Evolutionary conservation across 2,797 vertebrate species (phyloP).

Genomic region (Lemur catta): DNA sequence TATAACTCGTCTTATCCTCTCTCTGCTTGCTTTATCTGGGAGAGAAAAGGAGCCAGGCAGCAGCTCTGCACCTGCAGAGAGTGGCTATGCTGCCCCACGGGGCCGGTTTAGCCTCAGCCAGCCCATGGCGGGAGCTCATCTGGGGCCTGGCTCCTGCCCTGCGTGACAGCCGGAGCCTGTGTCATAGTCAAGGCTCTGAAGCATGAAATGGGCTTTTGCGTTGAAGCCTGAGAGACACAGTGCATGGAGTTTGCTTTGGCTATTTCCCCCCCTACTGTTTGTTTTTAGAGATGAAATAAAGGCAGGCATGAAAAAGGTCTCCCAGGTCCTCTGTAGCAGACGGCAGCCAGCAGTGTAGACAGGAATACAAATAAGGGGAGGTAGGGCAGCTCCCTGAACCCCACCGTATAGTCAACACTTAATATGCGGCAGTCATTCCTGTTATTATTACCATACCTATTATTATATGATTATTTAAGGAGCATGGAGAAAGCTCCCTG

Average conservation of each 20-base stretch:
- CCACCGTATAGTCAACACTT: background rate
- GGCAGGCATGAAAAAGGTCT: slow-evolving; percentile 52
- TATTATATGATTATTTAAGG: slow-evolving; percentile 35
- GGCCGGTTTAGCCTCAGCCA: slow-evolving; percentile 18
- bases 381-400: background rate
- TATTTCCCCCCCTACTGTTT: slow-evolving; percentile 44
- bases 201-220: background rate
- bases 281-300: slow-evolving; percentile 72
- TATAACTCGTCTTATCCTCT: accelerated
- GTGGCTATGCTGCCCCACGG: background rate
- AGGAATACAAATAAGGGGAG: slow-evolving; percentile 37
- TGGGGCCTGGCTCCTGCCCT: background rate
- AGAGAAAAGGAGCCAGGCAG: background rate
- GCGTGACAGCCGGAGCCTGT: slow-evolving; percentile 10
- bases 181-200: background rate
- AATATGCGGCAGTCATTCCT: background rate
- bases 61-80: background rate
- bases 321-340: background rate
- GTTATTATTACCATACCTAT: background rate
- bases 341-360: background rate
- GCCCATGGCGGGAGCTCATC: background rate
- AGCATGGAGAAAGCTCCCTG: background rate
- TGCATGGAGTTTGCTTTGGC: slow-evolving; percentile 46
- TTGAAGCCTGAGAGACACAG: background rate
- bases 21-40: background rate